Conservation (phyloP, 2,113 vertebrate genomes). For the Phaethornis superciliosus region DNA sequence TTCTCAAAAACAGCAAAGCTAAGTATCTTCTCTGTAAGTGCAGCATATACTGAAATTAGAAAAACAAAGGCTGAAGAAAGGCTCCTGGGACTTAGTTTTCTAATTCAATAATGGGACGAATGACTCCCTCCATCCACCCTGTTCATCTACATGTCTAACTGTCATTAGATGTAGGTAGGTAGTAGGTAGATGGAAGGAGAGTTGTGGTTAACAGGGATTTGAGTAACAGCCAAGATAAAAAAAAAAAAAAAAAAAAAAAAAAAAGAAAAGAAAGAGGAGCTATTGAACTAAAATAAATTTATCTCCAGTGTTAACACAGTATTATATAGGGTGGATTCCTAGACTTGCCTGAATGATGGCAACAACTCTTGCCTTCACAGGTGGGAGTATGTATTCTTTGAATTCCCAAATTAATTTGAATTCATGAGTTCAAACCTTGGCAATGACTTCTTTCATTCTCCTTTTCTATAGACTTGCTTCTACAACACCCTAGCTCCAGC, state of each 20-base stretch:
- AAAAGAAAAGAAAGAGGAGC: background rate
- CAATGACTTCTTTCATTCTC: background rate
- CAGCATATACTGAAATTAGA: background rate
- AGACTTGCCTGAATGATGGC: background rate
- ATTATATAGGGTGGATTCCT: background rate
- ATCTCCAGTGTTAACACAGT: background rate
- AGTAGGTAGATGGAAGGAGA: background rate
- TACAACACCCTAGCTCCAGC: background rate
- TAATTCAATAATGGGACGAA: background rate
- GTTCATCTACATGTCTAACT: background rate
- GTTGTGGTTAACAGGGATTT: background rate
- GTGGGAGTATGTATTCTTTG: background rate
- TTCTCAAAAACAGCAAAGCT: background rate
- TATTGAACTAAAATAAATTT: background rate
- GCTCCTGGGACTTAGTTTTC: background rate
- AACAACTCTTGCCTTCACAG: background rate
- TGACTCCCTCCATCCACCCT: background rate
- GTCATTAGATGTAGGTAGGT: too few species aligned
- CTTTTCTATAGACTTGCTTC: fast-evolving
- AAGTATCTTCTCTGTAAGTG: background rate
- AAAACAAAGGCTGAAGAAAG: background rate
- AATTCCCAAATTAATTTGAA: background rate
- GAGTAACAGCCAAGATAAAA: background rate
- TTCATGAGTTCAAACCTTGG: background rate
- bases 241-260: background rate